phyloP scores from a whole-genome alignment of 1,140 invertebrate genomes.

The Plectrocnemia conspersa region DNA sequence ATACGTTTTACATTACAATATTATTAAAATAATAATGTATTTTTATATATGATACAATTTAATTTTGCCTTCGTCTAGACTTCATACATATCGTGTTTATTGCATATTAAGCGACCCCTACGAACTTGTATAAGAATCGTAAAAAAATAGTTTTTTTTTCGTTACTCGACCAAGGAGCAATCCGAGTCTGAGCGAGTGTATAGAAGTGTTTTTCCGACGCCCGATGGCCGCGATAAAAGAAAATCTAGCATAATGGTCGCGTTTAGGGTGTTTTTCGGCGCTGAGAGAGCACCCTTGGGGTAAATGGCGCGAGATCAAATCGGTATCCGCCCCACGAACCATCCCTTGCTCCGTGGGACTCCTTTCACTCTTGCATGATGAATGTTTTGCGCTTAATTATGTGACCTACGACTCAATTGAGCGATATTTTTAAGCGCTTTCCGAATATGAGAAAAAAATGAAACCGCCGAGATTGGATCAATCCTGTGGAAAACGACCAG shows the following conservation, averaged over 20 bases:
- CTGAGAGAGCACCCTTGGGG: not conserved
- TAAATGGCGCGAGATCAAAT: constrained; percentile 4
- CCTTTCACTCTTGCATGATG: constrained; percentile 10
- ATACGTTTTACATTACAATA: too few relatives aligned
- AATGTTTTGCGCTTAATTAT: constrained; percentile 8
- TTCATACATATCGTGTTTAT: too few relatives aligned
- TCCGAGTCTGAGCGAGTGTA: not conserved
- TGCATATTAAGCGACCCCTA: too few relatives aligned
- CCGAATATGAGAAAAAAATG: not conserved
- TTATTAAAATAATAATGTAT: too few relatives aligned
- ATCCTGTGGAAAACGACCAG: constrained; percentile 1
- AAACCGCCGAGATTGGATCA: not conserved
- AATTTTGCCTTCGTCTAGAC: too few relatives aligned
- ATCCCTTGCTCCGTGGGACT: not conserved
- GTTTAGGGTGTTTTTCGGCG: constrained; percentile 3
- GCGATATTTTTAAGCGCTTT: too few relatives aligned
- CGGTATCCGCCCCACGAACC: not conserved
- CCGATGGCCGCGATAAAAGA: constrained; percentile 7
- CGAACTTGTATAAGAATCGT: too few relatives aligned
- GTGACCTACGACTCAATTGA: constrained; percentile 5
- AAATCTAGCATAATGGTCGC: constrained; percentile 10
- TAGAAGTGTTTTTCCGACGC: constrained; percentile 3
- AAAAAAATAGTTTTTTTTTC: too few relatives aligned
- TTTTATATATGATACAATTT: too few relatives aligned
- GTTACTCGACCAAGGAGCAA: constrained; percentile 1